Evolutionary conservation across 2,888 invertebrate species (phyloP).

Genomic region (Phragmatobia fuliginosa): DNA sequence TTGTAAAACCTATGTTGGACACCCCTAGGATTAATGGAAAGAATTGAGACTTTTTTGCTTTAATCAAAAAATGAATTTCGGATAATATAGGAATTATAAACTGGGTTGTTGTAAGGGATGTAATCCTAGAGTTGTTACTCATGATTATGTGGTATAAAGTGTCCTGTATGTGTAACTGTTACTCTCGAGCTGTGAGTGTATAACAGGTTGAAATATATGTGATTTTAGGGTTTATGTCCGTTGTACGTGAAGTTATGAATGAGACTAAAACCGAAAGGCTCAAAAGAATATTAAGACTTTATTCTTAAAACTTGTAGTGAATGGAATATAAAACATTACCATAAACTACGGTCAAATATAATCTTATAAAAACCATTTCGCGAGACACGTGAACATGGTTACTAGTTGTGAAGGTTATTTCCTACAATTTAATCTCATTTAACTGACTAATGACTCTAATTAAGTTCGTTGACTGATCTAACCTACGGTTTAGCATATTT

Average conservation of each 20-base stretch:
- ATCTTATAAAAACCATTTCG: too few relatives aligned
- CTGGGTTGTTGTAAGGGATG: neutral
- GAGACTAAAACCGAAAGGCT: neutral
- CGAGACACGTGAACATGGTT: neutral
- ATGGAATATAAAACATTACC: neutral
- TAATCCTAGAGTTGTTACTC: neutral
- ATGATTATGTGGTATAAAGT: neutral
- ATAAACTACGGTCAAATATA: too few relatives aligned
- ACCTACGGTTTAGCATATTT: neutral
- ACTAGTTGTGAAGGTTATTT: neutral
- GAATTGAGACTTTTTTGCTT: neutral
- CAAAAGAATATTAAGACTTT: neutral
- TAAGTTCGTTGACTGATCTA: neutral
- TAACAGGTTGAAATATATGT: neutral
- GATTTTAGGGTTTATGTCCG: neutral
- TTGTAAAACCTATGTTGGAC: neutral
- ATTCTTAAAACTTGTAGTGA: neutral
- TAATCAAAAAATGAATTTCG: neutral
- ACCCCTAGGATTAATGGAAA: neutral
- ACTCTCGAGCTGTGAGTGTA: neutral
- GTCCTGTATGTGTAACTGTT: neutral
- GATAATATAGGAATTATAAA: neutral
- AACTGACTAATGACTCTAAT: neutral
- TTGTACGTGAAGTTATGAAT: neutral
- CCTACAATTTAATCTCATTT: neutral